Base-by-base conservation (phyloP, 2,113 vertebrate species). In the Malurus alboscapulatus region DNA sequence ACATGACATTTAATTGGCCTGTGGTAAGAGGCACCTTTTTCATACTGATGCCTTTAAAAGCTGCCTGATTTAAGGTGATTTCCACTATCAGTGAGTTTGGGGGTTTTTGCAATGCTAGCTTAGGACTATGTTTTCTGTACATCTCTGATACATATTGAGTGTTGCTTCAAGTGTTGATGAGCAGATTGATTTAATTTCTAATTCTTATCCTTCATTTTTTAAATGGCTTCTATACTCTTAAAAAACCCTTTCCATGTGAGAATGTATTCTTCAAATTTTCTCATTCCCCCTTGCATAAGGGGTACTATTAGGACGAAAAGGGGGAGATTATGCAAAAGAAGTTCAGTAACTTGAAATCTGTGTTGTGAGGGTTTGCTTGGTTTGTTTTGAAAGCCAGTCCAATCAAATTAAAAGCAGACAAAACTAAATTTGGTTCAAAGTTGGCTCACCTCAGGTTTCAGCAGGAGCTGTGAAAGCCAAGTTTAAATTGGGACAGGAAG, bases 401-500 rank as follows among this genome's bases (percentile, higher is more conserved):
- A 95, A 94, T 95, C 93, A 96, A 93, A 95, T 95, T 96, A 94
- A 94, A 96, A 90, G 93, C 91, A 83, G 87, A 91, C 90, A 92
- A 95, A 95, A 95, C 93, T 96, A 94, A 96, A 96, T 95, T 96
- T 92, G 94, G 72, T 93, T 95, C 91, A 86, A 88, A 96, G 89
- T 89, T 96, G 93, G 89, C 94, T 96, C 87, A 96, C 95, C 90
- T 95, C 93, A 84, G 84, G 47, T 93, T 95, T 92, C 84, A 94
- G 91, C 87, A 76, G 75, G 42, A 93, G 93, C 82, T 95, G 93
- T 92, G 93, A 95, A 94, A 95, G 94, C 94, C 96, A 96, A 96
- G 94, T 96, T 96, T 96, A 96, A 95, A 94, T 95, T 95, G 87
- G 94, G 93, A 95, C 95, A 96, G 95, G 94, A 96, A 96, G 95